Base-by-base conservation (phyloP, 2,113 vertebrate genomes). In the Globicephala melas region DNA sequence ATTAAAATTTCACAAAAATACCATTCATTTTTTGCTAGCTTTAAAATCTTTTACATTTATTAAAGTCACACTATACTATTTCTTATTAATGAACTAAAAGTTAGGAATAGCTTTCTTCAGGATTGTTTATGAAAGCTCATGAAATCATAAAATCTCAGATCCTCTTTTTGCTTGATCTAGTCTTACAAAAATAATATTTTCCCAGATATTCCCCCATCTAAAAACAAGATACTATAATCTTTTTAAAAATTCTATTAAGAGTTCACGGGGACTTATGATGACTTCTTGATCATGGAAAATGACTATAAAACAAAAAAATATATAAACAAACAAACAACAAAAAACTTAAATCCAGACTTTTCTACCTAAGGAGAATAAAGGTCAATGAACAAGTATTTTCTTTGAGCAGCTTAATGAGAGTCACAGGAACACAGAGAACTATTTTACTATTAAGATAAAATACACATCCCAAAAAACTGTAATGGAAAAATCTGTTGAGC, bases 401-500 rank as follows among this genome's bases (percentile, higher is more conserved):
- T 91, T 38, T 84, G 36, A 89, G 9, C 31, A 44, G n/a, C 58
- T 96, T 95, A 85, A 82, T 63, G 91, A 80, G n/a, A 95, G 87
- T 87, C 62, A 28, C 62, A 94, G 77, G 65, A 81, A 83, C 41
- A 83, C 31, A 80, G 50, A 82, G n/a, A 90, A 70, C 33, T 44
- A n/a, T 76, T 80, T 94, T 65, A 70, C 23, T 84, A 18, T 67
- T 86, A 55, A 55, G 60, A 68, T 63, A 86, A 92, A 58, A 80
- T 63, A 71, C 20, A 87, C 74, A 90, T 91, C 50, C 20, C 3
- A 20, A 93, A 89, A 94, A 53, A 11, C 55, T 63, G 47, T 25
- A 70, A 87, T 70, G 80, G 95, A 90, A 80, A 76, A 97, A 84
- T 63, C 17, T 70, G 62, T 70, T 41, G 58, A 31, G 13, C 41